These are phyloP conservation scores for Megathymus violae DNA, from an alignment of 1,140 invertebrate species.

Conservation along the genomic window DNA sequence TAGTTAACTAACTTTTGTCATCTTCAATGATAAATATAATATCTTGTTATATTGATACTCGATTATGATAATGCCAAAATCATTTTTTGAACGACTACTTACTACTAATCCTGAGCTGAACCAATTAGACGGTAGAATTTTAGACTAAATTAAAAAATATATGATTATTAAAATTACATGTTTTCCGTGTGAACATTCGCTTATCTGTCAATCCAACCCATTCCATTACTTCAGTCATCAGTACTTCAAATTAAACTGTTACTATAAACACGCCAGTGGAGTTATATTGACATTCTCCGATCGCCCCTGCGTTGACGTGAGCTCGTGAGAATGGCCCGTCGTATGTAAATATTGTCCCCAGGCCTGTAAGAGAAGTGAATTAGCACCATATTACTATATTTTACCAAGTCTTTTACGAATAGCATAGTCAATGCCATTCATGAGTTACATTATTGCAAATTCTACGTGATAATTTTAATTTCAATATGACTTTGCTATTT, in stretches of 20 bases:
- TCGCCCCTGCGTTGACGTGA: slow-evolving; percentile 36
- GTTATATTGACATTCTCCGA: slow-evolving; percentile 66
- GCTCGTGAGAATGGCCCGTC: slow-evolving; percentile 66
- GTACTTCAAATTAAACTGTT: slow-evolving; percentile 60
- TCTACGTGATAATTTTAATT: no score
- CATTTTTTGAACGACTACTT: no score
- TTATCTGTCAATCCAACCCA: no score
- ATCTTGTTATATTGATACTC: no score
- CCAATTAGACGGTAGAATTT: no score
- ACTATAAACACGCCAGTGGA: slow-evolving; percentile 60
- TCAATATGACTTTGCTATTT: no score
- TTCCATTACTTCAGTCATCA: no score
- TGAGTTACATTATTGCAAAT: background rate
- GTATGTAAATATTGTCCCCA: slow-evolving; percentile 67
- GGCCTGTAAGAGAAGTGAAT: slow-evolving; percentile 29
- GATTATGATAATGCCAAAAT: no score
- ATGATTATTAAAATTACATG: background rate
- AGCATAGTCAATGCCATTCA: slow-evolving; percentile 17
- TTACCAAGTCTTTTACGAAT: slow-evolving; percentile 17
- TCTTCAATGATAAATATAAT: no score
- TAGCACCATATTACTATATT: slow-evolving; percentile 24
- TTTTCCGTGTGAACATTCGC: background rate
- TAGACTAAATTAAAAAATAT: no score
- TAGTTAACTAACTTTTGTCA: background rate
- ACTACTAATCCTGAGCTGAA: no score